Base-by-base conservation (phyloP, 2,113 vertebrate genomes). In the Mobula birostris region DNA sequence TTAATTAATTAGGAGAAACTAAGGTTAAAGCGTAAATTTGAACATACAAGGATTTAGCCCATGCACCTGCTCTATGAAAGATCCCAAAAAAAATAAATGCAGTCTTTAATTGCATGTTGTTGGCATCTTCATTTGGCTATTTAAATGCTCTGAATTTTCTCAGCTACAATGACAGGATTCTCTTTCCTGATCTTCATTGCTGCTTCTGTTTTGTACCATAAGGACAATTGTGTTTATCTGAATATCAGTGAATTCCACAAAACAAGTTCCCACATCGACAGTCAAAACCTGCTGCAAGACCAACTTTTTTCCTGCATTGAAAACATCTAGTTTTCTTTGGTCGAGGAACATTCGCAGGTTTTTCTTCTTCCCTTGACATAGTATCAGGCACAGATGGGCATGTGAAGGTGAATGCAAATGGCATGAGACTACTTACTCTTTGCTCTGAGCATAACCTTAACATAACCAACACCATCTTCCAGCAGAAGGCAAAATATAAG, bases 131-230 rank as follows among this genome's bases (percentile, higher is more conserved):
- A 94, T n/a, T 95, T 94, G 58, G 95, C 94, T 94, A 94, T 95
- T 96, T 98, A 99, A 99, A 99, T 99, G 99, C 98, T 99, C 98
- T 99, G 99, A 95, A 99, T 99, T 97, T 99, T 99, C 97, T 99
- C 98, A 92, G 98, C 98, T 95, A 99, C 98, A 94, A 99, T 98
- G 95, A 99, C 98, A n/a, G 99, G 99, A 96, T 99, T 99, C 94
- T 99, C 99, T 97, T 99, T 99, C 48, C 99, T 98, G 96, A 99
- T 99, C 97, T 99, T 99, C 97, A 98, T 98, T 94, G 98, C 98
- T 94, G 98, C 99, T 96, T 99, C 99, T 83, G 98, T 97, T 97
- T 99, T 99, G 97, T 99, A 99, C 99, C 98, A 56, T 99, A 99
- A 0, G 99, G 98, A 95, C 99, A 99, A 96, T 99, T 99, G 98